These are phyloP conservation scores for Rhea americana DNA, from an alignment of 2,113 vertebrate genomes.

Conservation along the genomic window DNA sequence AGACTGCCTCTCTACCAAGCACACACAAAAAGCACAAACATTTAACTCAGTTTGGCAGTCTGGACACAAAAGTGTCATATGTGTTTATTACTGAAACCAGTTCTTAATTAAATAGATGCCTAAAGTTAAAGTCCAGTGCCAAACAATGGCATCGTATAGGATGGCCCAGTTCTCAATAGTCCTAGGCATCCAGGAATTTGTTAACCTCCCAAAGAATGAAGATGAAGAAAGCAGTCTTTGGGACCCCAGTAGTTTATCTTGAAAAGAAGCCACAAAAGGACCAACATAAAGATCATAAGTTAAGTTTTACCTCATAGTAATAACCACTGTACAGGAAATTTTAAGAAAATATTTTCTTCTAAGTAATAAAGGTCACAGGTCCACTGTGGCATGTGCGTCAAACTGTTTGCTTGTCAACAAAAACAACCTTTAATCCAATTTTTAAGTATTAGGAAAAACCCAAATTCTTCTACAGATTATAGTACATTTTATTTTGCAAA, in stretches of 20 bases:
- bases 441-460: neutral
- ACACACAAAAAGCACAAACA: conserved; percentile 17
- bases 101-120: neutral
- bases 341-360: neutral
- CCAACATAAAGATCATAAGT: neutral
- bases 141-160: neutral
- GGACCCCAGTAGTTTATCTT: fast-evolving
- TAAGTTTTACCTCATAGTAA: neutral
- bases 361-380: neutral
- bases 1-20: conserved; percentile 87
- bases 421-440: neutral
- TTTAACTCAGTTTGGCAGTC: neutral
- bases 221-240: neutral
- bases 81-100: neutral
- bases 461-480: neutral
- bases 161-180: neutral
- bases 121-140: neutral
- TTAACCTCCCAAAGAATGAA: neutral
- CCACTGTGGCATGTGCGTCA: neutral
- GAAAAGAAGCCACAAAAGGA: neutral
- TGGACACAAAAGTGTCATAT: neutral
- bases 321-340: neutral
- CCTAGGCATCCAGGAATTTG: neutral
- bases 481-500: neutral
- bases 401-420: neutral